Evolutionary conservation across 2,113 vertebrate genomes (phyloP).

Genomic region (Chamaea fasciata): DNA sequence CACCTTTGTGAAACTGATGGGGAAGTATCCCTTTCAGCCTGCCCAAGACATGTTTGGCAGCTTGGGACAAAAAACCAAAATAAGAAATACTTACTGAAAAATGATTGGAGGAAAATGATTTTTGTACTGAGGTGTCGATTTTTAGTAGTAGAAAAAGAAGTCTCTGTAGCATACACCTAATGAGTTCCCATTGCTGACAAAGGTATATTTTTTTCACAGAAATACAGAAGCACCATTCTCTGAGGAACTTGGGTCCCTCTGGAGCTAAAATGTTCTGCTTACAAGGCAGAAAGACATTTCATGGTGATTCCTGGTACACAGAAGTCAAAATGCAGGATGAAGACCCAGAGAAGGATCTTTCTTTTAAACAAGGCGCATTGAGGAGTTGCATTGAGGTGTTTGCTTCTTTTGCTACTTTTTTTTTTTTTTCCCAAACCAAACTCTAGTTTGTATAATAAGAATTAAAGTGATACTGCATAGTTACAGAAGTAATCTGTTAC

Average conservation of each 20-base stretch:
- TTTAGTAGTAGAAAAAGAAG: neutral
- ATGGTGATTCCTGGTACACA: neutral
- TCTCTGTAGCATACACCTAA: neutral
- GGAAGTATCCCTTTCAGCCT: neutral
- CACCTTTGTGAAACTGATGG: neutral
- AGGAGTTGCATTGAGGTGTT: neutral
- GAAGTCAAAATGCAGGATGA: neutral
- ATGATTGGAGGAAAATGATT: neutral
- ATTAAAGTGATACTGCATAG: neutral
- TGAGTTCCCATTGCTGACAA: neutral
- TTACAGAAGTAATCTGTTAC: neutral
- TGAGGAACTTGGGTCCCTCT: neutral
- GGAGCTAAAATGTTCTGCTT: neutral
- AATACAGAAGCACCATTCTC: neutral
- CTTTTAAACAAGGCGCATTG: neutral
- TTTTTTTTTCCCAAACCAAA: neutral
- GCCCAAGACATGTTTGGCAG: neutral
- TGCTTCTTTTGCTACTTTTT: neutral
- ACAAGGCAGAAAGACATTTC: neutral
- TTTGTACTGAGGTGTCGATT: neutral
- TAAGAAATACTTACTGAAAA: neutral
- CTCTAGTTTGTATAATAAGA: neutral
- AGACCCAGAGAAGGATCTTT: neutral
- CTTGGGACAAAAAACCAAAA: neutral
- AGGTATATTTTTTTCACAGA: neutral